Percentiles rank a stretch among this genome's conserved stretches.
These are phyloP conservation scores for Malacoraja senta DNA, from an alignment of 2,797 vertebrate genomes.

Conservation along the genomic window DNA sequence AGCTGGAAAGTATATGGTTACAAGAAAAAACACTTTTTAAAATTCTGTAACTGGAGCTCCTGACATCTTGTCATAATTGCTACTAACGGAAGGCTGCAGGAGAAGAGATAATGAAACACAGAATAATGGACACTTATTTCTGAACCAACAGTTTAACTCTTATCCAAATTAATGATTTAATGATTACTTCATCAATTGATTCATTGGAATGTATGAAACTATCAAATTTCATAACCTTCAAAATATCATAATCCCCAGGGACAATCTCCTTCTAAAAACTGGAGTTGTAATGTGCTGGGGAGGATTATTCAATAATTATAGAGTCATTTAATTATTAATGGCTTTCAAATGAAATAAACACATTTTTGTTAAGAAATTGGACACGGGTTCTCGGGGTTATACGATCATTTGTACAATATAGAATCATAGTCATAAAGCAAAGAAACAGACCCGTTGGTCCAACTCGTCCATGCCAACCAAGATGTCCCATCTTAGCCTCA, in stretches of 20 bases:
- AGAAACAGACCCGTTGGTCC: too few relatives aligned
- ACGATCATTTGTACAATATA: background rate
- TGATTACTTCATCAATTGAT: background rate
- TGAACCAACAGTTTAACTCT: background rate
- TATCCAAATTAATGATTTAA: background rate
- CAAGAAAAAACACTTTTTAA: background rate
- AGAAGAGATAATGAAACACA: background rate
- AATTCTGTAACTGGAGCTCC: background rate
- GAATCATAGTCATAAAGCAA: too few relatives aligned
- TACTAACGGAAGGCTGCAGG: background rate
- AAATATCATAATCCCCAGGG: background rate
- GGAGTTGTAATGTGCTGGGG: background rate
- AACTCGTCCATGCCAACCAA: too few relatives aligned
- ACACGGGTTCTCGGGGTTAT: background rate
- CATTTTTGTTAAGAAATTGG: background rate
- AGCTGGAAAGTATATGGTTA: background rate
- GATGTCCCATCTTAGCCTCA: too few relatives aligned
- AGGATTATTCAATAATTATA: background rate
- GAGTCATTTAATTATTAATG: background rate
- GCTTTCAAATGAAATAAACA: background rate
- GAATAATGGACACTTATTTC: background rate
- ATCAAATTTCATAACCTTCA: background rate
- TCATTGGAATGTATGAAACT: background rate
- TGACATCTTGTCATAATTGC: background rate
- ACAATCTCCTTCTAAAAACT: background rate